Evolutionary conservation across 2,113 vertebrate species (phyloP), one percentile per base, ranked within the genome.

Genomic region (Muscicapa adusta): DNA sequence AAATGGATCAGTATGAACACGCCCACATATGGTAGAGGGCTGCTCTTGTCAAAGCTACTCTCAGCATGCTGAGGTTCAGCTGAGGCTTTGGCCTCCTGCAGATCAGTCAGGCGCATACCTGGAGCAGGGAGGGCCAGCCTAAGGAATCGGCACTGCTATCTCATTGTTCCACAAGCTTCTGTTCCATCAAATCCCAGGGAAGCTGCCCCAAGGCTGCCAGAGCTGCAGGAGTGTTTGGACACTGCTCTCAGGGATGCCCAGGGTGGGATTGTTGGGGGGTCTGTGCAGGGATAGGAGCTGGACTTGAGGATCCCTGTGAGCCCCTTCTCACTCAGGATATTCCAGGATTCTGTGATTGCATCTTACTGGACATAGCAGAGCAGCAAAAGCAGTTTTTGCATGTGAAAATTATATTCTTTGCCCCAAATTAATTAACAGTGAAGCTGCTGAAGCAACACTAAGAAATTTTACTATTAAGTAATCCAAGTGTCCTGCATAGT

Each of bases 11-110:
- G 2, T 8, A 42, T 20, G 33, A 29, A n/a, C 24, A 22, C 0
- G 25, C 2, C 48, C 4, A 1, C 0, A 3, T 0, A 16, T 0
- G 31, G 57, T 76, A 14, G 4, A 26, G 23, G 34, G 54, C 31
- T 65, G 40, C 4, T 77, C 70, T 2, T 38, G 36, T 29, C 62
- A 60, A 15, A 40, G 16, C 43, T 6, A 1, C 5, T 22, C 31
- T 5, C 61, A 60, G 26, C 3, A 10, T 3, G 15, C 62, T 20
- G 23, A n/a, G 23, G 28, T 8, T 5, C 13, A 36, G 9, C 31
- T 1, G 48, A 71, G 10, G 51, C 43, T 75, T 66, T 23, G 53
- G 43, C 23, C n/a, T 61, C 40, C 23, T 29, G 18, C 8, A 3
- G 34, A 24, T 19, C 26, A 33, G 33, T 48, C 19, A 47, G 62